Evolutionary conservation across 2,113 vertebrate species (phyloP).

Genomic region (Laticauda colubrina): DNA sequence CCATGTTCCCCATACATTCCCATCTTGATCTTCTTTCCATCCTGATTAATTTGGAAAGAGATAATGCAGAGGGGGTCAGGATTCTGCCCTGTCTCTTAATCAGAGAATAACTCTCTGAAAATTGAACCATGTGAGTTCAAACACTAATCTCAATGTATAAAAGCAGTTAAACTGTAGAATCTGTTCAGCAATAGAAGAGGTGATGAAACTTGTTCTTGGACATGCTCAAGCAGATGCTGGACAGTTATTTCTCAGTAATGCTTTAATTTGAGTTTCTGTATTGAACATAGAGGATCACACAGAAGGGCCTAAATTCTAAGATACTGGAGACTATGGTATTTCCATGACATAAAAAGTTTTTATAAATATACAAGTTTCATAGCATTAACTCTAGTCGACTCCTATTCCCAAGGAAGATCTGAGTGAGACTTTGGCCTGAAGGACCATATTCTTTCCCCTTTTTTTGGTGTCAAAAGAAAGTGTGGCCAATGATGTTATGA

Average conservation of each 20-base stretch:
- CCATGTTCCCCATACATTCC: neutral
- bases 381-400: neutral
- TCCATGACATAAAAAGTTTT: neutral
- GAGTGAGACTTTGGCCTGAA: neutral
- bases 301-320: neutral
- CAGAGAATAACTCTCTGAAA: neutral
- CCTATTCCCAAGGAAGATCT: neutral
- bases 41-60: neutral
- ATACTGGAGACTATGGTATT: neutral
- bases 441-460: neutral
- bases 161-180: neutral
- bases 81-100: neutral
- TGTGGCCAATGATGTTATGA: neutral
- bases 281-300: neutral
- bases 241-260: neutral
- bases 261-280: neutral
- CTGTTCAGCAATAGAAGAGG: neutral
- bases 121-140: neutral
- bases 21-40: neutral
- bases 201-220: neutral
- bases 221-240: neutral
- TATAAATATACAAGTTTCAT: neutral
- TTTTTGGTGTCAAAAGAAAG: neutral
- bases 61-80: neutral
- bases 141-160: neutral